A percentile compares a stretch with the other conserved stretches of the same genome.
phyloP scores from a whole-genome alignment of 2,888 invertebrate genomes.

The Epinotia nisella region DNA sequence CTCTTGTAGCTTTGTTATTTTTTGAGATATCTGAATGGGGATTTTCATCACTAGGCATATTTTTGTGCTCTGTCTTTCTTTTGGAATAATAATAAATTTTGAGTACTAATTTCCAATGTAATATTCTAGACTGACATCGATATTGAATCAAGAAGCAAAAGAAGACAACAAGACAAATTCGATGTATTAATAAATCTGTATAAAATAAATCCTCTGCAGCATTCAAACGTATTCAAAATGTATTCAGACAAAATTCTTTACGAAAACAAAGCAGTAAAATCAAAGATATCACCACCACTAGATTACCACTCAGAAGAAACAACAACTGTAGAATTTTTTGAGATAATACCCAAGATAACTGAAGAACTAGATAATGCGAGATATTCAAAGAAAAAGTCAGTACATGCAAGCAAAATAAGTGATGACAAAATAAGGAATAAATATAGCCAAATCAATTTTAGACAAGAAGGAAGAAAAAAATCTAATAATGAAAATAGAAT shows the following conservation, averaged over 20 bases:
- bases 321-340: neutral
- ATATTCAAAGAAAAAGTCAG: neutral
- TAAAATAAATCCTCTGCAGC: conserved; percentile 16
- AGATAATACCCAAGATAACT: neutral
- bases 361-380: neutral
- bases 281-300: neutral
- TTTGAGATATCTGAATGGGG: no score
- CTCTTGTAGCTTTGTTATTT: no score
- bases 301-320: neutral
- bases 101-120: neutral
- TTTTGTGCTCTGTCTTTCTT: no score
- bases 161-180: conserved; percentile 7
- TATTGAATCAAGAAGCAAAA: neutral
- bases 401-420: neutral
- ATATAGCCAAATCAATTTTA: no score
- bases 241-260: conserved; percentile 17
- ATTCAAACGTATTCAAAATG: conserved; percentile 8
- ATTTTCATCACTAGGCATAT: no score
- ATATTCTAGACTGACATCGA: conserved; percentile 3
- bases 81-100: no score
- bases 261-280: neutral
- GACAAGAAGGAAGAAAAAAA: neutral
- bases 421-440: neutral
- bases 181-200: conserved; percentile 12
- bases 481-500: neutral